These are phyloP conservation scores for Rhea pennata DNA, from an alignment of 2,113 vertebrate species.

Conservation along the genomic window DNA sequence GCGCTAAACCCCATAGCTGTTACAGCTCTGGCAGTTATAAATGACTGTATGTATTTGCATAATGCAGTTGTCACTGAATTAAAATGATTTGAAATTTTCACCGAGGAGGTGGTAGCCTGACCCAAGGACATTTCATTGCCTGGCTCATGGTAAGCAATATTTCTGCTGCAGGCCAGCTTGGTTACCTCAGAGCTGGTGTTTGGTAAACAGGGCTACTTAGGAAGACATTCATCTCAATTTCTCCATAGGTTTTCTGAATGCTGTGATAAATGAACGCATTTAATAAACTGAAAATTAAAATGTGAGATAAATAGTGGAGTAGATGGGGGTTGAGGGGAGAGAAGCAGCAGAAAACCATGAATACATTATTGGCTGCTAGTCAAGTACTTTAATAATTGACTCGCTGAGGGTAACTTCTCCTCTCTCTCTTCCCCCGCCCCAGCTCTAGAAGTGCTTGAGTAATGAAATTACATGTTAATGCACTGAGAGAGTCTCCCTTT, in stretches of 20 bases:
- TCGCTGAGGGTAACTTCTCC: conserved; percentile 54
- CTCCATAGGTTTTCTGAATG: conserved; percentile 54
- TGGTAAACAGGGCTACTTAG: conserved; percentile 60
- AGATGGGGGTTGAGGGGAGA: conserved; percentile 65
- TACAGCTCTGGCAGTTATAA: conserved; percentile 76
- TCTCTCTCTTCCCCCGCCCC: not conserved
- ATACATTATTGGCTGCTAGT: conserved; percentile 74
- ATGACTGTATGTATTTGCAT: conserved; percentile 81
- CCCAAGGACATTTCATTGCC: not conserved
- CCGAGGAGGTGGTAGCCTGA: conserved; percentile 16
- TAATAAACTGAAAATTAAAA: conserved; percentile 87
- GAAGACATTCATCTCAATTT: conserved; percentile 66
- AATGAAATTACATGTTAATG: conserved; percentile 72
- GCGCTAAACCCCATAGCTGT: conserved; percentile 69
- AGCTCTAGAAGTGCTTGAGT: conserved; percentile 72
- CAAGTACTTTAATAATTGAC: conserved; percentile 69
- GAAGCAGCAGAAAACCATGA: conserved; percentile 43
- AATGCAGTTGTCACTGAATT: conserved; percentile 80
- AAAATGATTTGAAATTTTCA: conserved; percentile 76
- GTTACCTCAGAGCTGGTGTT: not conserved
- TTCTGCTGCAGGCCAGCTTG: not conserved
- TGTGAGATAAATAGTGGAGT: conserved; percentile 77
- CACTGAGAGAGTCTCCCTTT: conserved; percentile 38
- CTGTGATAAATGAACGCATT: conserved; percentile 75
- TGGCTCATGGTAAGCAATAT: not conserved